Conservation (phyloP, 2,888 invertebrate species). For the Microchrysa polita region DNA sequence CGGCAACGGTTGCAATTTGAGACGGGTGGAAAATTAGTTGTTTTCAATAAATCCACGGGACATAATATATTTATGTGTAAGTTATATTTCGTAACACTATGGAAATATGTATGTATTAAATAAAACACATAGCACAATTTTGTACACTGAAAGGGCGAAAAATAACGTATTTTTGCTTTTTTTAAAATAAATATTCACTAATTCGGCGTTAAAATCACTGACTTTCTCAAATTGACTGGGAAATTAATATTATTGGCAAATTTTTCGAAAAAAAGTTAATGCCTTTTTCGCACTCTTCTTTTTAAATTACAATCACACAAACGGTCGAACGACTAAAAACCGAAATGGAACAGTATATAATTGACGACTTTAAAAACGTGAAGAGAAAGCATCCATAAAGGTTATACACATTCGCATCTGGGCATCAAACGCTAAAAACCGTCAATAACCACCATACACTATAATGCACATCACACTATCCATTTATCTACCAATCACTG, state of each 20-base stretch:
- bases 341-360: slow-evolving; percentile 32
- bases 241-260: slow-evolving; percentile 3
- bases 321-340: slow-evolving; percentile 9
- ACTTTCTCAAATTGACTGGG: slow-evolving; percentile 25
- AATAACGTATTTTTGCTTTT: neutral
- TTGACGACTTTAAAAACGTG: slow-evolving; percentile 29
- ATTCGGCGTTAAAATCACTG: neutral
- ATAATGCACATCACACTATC: slow-evolving; percentile 21
- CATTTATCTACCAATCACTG: slow-evolving; percentile 13
- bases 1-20: neutral
- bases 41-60: too few relatives aligned
- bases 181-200: neutral
- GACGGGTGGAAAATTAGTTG: neutral
- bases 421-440: slow-evolving; percentile 21
- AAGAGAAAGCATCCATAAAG: slow-evolving; percentile 44
- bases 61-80: neutral
- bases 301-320: neutral
- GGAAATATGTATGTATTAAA: neutral
- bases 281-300: neutral
- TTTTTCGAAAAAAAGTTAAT: slow-evolving; percentile 18
- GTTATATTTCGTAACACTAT: slow-evolving; percentile 1
- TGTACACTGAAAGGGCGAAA: neutral
- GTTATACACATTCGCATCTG: slow-evolving; percentile 35
- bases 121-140: neutral
- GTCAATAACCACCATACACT: slow-evolving; percentile 23